These are phyloP conservation scores for Pasiphila rectangulata DNA, from an alignment of 2,888 invertebrate species.

Conservation along the genomic window DNA sequence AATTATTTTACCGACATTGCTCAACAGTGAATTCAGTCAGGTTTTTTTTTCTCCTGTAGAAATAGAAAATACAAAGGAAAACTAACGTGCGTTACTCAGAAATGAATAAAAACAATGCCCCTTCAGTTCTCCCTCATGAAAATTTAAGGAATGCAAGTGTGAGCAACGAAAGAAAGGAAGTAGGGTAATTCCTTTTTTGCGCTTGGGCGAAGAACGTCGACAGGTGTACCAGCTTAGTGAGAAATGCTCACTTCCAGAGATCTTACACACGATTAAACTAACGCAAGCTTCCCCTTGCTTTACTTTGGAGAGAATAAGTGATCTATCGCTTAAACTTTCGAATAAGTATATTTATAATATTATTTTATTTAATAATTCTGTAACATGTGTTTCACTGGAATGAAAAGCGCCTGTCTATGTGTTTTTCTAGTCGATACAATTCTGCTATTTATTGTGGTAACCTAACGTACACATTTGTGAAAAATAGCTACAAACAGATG, in stretches of 20 bases:
- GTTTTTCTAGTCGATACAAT: too few relatives aligned
- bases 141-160: constrained; percentile 27
- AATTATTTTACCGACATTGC: too few relatives aligned
- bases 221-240: constrained; percentile 35
- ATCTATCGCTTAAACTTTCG: too few relatives aligned
- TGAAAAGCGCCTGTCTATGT: too few relatives aligned
- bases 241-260: constrained; percentile 39
- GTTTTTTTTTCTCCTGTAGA: not conserved
- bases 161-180: constrained; percentile 34
- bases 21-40: too few relatives aligned
- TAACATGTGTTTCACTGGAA: too few relatives aligned
- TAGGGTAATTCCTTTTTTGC: constrained; percentile 32
- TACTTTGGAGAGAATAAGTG: too few relatives aligned
- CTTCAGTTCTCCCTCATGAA: constrained; percentile 10
- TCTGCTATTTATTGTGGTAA: too few relatives aligned
- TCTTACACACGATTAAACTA: constrained; percentile 43
- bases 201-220: constrained; percentile 36
- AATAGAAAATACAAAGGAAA: not conserved
- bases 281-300: constrained; percentile 27
- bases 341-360: too few relatives aligned
- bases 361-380: too few relatives aligned
- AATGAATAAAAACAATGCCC: constrained; percentile 1
- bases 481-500: too few relatives aligned
- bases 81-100: not conserved
- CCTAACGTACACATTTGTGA: too few relatives aligned